Evolutionary conservation across 1,140 invertebrate species (phyloP).

Genomic region (Anoplolepis gracilipes): DNA sequence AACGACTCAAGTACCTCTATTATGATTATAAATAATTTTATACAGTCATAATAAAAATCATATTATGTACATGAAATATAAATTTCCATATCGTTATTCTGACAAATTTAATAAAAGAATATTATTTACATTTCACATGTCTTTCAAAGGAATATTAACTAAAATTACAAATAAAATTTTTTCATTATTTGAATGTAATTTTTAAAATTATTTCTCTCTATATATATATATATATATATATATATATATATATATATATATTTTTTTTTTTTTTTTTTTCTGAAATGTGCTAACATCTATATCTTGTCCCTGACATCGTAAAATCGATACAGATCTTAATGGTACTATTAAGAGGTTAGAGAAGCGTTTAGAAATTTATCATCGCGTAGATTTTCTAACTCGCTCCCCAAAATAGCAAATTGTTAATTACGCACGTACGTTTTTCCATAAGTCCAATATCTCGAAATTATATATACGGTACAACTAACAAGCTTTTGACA

Average conservation of each 20-base stretch:
- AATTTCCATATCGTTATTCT: neutral
- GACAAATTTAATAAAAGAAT: neutral
- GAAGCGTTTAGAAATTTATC: neutral
- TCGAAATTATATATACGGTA: neutral
- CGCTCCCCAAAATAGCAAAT: neutral
- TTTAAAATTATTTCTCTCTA: too few species aligned
- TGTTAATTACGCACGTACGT: neutral
- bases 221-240: too few species aligned
- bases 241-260: neutral
- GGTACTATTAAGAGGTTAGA: conserved; percentile 41
- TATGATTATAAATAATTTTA: neutral
- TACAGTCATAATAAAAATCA: neutral
- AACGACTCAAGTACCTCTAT: neutral
- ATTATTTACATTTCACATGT: neutral
- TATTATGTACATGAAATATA: neutral
- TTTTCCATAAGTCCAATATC: neutral
- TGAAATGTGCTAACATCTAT: too few species aligned
- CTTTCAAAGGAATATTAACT: neutral
- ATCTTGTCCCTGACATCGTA: too few species aligned
- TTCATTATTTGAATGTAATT: too few species aligned
- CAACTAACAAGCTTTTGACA: neutral
- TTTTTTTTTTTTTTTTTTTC: neutral
- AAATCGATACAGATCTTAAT: neutral
- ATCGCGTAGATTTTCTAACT: neutral
- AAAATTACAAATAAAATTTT: neutral